Conservation (phyloP, 2,113 vertebrate species). For the Melospiza georgiana region DNA sequence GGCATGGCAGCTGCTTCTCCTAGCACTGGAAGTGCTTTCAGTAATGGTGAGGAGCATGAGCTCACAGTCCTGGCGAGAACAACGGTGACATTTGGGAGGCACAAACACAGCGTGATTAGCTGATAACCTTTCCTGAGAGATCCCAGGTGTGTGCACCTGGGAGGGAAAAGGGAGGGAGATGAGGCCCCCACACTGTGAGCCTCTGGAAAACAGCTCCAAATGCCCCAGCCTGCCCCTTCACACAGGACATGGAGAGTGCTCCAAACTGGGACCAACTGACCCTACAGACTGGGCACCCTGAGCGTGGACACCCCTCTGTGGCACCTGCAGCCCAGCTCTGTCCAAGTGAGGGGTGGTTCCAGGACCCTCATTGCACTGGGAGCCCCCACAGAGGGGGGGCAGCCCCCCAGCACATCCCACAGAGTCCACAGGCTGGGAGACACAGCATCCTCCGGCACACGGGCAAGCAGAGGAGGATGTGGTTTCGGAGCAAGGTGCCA, state of each 20-base stretch:
- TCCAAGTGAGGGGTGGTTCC: neutral
- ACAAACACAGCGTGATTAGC: neutral
- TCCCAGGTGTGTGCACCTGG: neutral
- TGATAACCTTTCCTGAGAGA: slow-evolving; percentile 55
- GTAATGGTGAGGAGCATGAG: neutral
- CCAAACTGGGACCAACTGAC: neutral
- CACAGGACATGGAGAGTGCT: neutral
- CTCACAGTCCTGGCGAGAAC: neutral
- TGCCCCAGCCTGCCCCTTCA: neutral
- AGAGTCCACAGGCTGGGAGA: rapidly evolving
- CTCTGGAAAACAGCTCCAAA: neutral
- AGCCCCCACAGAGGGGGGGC: rapidly evolving
- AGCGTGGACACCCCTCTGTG: neutral
- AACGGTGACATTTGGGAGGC: slow-evolving; percentile 47
- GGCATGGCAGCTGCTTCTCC: neutral
- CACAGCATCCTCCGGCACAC: neutral
- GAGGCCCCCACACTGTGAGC: neutral
- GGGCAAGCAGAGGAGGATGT: too few species aligned
- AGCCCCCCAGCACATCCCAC: neutral
- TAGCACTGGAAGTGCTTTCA: neutral
- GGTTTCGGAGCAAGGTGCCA: neutral
- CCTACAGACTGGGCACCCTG: neutral
- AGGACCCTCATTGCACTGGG: neutral
- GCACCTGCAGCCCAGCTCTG: neutral
- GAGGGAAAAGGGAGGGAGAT: neutral